Conservation (phyloP, 2,888 invertebrate species). For the Micoletzkya japonica region DNA sequence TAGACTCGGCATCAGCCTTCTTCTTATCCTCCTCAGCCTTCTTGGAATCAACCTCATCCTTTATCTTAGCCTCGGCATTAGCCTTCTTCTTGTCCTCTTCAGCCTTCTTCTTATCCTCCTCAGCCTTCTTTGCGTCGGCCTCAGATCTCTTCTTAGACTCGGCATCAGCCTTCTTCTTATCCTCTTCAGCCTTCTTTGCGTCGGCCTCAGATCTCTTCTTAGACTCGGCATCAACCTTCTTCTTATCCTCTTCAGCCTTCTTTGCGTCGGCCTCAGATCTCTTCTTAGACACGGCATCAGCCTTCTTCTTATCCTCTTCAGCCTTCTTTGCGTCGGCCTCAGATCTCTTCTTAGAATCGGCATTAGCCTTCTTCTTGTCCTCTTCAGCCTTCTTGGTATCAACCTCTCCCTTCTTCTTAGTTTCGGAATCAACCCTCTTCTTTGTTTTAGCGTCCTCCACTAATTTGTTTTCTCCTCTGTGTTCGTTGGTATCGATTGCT, state of each 20-base stretch:
- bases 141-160: slow-evolving; percentile 14
- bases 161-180: no score
- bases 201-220: no score
- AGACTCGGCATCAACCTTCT: slow-evolving; percentile 29
- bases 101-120: slow-evolving; percentile 14
- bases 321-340: slow-evolving; percentile 28
- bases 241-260: slow-evolving; percentile 30
- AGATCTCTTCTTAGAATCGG: not conserved
- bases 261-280: slow-evolving; percentile 12
- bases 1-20: no score
- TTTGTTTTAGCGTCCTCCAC: not conserved
- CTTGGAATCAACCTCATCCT: no score
- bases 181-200: no score
- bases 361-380: slow-evolving; percentile 37
- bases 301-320: slow-evolving; percentile 6
- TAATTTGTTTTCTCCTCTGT: no score
- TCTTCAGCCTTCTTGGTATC: slow-evolving; percentile 8
- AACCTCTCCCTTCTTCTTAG: not conserved
- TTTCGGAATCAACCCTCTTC: slow-evolving; percentile 1
- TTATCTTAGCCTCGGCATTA: no score
- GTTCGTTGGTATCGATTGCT: no score
- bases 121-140: not conserved
- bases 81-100: no score
- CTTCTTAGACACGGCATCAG: not conserved
- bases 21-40: no score